phyloP scores from a whole-genome alignment of 1,140 invertebrate genomes.

The Apis dorsata region DNA sequence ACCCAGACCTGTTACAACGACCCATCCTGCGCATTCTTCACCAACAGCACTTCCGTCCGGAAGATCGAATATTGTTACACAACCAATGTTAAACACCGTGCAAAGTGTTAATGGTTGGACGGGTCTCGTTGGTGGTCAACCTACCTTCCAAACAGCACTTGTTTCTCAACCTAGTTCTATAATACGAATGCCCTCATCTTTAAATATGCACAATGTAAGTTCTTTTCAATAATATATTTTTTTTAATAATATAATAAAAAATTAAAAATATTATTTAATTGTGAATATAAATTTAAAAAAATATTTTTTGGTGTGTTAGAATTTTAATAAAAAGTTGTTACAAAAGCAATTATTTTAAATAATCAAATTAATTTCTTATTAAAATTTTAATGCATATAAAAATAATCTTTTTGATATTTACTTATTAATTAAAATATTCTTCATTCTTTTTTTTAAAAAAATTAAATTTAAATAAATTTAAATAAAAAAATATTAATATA shows the following conservation, averaged over 20 bases:
- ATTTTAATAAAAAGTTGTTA: neutral
- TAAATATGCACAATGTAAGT: conserved; percentile 77
- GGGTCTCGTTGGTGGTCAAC: conserved; percentile 79
- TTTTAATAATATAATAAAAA: neutral
- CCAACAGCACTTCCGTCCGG: conserved; percentile 69
- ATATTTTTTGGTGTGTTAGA: neutral
- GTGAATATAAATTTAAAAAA: no score
- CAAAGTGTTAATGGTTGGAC: conserved; percentile 79
- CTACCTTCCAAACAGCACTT: conserved; percentile 75
- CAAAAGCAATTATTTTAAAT: no score
- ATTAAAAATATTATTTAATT: neutral
- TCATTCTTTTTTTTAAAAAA: neutral
- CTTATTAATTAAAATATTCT: no score
- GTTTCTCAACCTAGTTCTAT: conserved; percentile 74
- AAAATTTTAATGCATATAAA: neutral
- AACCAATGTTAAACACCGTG: conserved; percentile 73
- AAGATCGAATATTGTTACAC: conserved; percentile 68
- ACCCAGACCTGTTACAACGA: conserved; percentile 67
- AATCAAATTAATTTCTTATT: no score
- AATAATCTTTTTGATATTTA: neutral
- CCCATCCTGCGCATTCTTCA: conserved; percentile 72
- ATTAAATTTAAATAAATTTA: neutral
- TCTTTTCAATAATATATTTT: neutral
- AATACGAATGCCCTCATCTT: conserved; percentile 71
- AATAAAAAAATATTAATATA: no score